Conservation (phyloP, 2,113 vertebrate species). For the Psophia crepitans region DNA sequence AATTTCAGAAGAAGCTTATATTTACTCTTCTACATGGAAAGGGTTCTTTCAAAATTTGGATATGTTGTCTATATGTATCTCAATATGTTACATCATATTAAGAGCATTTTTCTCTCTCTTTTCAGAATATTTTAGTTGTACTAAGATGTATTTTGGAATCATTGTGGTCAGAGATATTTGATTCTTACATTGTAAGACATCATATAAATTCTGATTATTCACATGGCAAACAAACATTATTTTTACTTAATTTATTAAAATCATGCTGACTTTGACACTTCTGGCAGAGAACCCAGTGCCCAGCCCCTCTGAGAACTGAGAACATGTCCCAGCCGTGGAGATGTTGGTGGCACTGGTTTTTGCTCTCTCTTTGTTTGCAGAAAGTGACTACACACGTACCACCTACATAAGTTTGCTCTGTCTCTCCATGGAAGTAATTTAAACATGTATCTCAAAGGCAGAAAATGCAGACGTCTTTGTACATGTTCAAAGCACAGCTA, state of each 20-base stretch:
- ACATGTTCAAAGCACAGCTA: neutral
- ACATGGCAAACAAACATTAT: neutral
- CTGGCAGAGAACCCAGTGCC: neutral
- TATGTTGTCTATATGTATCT: neutral
- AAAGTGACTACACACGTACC: fast-evolving
- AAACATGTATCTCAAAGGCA: neutral
- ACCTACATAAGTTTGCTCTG: neutral
- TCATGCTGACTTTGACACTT: neutral
- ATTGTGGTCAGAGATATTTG: neutral
- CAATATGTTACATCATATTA: neutral
- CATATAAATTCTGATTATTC: neutral
- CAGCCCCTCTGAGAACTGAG: fast-evolving
- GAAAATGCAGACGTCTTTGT: neutral
- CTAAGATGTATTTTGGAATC: neutral
- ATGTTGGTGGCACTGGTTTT: neutral
- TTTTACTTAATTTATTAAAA: neutral
- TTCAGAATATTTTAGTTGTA: neutral
- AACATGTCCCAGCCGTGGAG: neutral
- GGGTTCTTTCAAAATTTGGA: neutral
- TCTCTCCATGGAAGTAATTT: neutral
- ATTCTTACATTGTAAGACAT: neutral
- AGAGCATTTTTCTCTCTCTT: neutral
- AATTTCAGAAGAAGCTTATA: neutral
- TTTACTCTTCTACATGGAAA: neutral
- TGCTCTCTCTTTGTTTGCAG: neutral